These are phyloP conservation scores for Oncorhynchus mykiss DNA, from an alignment of 2,113 vertebrate genomes.

Conservation along the genomic window DNA sequence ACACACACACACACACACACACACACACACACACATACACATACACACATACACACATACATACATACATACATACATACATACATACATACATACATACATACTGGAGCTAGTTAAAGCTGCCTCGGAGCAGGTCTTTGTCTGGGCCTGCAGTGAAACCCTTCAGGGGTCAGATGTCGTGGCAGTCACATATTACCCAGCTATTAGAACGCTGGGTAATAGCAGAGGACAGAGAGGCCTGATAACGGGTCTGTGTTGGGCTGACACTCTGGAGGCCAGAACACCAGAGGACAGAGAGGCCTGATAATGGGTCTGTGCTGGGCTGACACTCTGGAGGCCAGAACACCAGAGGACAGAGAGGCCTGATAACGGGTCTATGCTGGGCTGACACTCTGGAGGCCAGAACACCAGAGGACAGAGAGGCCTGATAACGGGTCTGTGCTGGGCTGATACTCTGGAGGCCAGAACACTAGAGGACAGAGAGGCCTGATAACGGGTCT, in stretches of 20 bases:
- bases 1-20: too few species aligned
- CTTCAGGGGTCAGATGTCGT: constrained; percentile 2
- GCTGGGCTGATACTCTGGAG: not conserved
- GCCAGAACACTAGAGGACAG: not conserved
- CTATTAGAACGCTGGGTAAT: constrained; percentile 10
- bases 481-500: too few species aligned
- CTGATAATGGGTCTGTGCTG: too few species aligned
- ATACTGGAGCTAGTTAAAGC: not conserved
- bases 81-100: too few species aligned
- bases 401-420: not conserved
- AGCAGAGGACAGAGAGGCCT: not conserved
- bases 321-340: too few species aligned
- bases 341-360: too few species aligned
- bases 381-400: constrained; percentile 18
- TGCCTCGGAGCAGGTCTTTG: constrained; percentile 2
- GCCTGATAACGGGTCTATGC: constrained; percentile 4
- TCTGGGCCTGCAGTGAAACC: constrained; percentile 11
- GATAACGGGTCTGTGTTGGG: too few species aligned
- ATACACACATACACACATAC: too few species aligned
- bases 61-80: too few species aligned
- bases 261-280: constrained; percentile 13
- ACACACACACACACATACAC: too few species aligned
- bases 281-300: not conserved
- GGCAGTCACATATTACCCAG: not conserved
- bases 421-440: too few species aligned